A percentile compares a stretch with the other conserved stretches of the same genome.
Conservation (phyloP, 1,140 invertebrate genomes). For the Caerostris extrusa region DNA sequence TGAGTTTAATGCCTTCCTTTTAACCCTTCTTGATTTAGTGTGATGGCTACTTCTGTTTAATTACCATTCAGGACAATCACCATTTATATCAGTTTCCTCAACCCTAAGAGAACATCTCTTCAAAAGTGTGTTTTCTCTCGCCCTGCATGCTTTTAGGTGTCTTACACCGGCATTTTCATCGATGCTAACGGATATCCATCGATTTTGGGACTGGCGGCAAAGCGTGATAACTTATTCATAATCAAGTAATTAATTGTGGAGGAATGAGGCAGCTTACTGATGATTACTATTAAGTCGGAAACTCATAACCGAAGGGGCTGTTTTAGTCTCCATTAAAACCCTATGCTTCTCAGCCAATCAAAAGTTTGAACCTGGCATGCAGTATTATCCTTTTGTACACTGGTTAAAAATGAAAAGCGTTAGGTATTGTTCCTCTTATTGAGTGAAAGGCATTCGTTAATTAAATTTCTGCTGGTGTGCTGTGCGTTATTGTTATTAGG, state of each 20-base stretch:
- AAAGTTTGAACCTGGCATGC: not conserved
- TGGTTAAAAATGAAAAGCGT: not conserved
- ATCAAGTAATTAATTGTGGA: slow-evolving; percentile 43
- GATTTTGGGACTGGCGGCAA: not conserved
- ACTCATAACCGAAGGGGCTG: not conserved
- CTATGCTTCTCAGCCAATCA: not conserved
- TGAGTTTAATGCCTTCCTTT: not conserved
- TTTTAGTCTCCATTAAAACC: slow-evolving; percentile 5
- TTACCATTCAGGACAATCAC: not conserved
- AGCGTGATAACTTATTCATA: slow-evolving; percentile 58
- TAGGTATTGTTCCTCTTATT: not conserved
- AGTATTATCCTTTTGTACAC: not conserved
- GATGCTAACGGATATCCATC: slow-evolving; percentile 31
- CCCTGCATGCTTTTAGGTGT: not conserved
- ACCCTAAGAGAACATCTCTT: not conserved
- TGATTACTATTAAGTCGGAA: slow-evolving; percentile 41
- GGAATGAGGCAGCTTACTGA: not conserved
- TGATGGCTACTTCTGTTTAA: not conserved
- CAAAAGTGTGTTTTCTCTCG: not conserved
- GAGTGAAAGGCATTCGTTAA: not conserved
- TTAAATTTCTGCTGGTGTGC: not conserved
- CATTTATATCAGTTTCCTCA: slow-evolving; percentile 34
- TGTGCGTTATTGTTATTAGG: not conserved
- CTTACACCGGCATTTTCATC: slow-evolving; percentile 8
- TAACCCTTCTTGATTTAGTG: not conserved